Evolutionary conservation across 2,888 invertebrate species (phyloP).

Genomic region (Germaria angustata): DNA sequence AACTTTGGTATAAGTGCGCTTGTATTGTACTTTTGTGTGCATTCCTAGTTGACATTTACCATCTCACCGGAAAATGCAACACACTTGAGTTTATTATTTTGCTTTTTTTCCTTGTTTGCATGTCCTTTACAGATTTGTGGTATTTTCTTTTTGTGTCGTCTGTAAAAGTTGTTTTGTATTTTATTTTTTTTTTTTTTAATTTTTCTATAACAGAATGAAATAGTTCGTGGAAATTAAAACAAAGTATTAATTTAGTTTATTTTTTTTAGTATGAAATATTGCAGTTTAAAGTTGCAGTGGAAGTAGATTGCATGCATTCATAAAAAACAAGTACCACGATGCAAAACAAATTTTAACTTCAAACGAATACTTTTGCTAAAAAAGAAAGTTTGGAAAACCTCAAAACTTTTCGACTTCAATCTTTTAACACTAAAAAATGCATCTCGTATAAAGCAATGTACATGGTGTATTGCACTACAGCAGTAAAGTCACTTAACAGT

Average conservation of each 20-base stretch:
- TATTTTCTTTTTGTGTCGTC: constrained; percentile 5
- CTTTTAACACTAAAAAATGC: constrained; percentile 32
- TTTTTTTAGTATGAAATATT: constrained; percentile 37
- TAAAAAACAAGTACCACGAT: not conserved
- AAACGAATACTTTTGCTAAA: not conserved
- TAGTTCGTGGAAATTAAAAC: constrained; percentile 14
- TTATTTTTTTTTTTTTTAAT: constrained; percentile 1
- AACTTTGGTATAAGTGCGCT: not conserved
- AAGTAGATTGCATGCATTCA: constrained; percentile 33
- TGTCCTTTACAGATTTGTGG: constrained; percentile 35
- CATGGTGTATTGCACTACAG: not conserved
- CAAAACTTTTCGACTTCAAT: constrained; percentile 39
- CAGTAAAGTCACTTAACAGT: not conserved
- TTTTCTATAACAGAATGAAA: constrained; percentile 5
- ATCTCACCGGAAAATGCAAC: constrained; percentile 61
- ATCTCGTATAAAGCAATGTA: constrained; percentile 20
- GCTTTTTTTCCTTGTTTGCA: constrained; percentile 11
- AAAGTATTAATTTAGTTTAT: constrained; percentile 7
- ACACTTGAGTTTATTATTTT: constrained; percentile 51
- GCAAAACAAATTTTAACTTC: not conserved
- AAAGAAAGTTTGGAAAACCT: not conserved
- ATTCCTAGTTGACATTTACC: constrained; percentile 54
- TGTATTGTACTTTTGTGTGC: not conserved
- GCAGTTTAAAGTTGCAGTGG: constrained; percentile 51
- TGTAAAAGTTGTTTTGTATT: not conserved